Evolutionary conservation across 2,888 invertebrate species (phyloP).

Genomic region (Oxytorus armatus): DNA sequence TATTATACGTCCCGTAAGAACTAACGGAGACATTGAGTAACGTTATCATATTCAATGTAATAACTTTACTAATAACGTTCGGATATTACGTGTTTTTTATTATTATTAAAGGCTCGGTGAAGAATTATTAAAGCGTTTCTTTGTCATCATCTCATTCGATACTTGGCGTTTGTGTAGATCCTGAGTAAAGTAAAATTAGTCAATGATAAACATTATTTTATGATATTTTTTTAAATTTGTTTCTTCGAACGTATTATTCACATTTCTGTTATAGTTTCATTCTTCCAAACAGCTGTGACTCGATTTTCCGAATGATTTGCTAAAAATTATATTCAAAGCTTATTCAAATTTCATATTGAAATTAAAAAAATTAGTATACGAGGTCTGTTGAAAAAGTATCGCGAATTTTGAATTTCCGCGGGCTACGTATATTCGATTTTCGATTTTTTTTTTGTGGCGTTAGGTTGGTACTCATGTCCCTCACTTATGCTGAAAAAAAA

Average conservation of each 20-base stretch:
- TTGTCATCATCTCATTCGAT: neutral
- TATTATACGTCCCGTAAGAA: neutral
- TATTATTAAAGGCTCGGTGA: slow-evolving; percentile 3
- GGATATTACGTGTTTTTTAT: neutral
- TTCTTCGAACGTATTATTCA: too few relatives aligned
- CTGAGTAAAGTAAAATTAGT: neutral
- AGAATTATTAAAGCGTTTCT: slow-evolving; percentile 27
- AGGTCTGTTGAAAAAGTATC: too few relatives aligned
- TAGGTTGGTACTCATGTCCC: too few relatives aligned
- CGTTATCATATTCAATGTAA: slow-evolving; percentile 21
- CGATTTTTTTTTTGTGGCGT: too few relatives aligned
- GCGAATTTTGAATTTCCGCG: too few relatives aligned
- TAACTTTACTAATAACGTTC: neutral
- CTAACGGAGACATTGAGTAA: neutral
- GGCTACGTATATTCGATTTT: too few relatives aligned
- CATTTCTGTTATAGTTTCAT: too few relatives aligned
- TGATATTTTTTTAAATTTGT: too few relatives aligned
- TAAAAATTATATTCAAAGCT: neutral
- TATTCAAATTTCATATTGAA: too few relatives aligned
- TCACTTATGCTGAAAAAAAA: too few relatives aligned
- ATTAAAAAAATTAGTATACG: too few relatives aligned
- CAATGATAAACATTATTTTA: neutral
- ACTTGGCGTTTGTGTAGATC: neutral
- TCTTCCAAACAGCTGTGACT: too few relatives aligned
- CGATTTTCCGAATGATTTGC: neutral